These are phyloP conservation scores for Gymnocypris eckloni DNA, from an alignment of 2,797 vertebrate genomes.

Conservation along the genomic window DNA sequence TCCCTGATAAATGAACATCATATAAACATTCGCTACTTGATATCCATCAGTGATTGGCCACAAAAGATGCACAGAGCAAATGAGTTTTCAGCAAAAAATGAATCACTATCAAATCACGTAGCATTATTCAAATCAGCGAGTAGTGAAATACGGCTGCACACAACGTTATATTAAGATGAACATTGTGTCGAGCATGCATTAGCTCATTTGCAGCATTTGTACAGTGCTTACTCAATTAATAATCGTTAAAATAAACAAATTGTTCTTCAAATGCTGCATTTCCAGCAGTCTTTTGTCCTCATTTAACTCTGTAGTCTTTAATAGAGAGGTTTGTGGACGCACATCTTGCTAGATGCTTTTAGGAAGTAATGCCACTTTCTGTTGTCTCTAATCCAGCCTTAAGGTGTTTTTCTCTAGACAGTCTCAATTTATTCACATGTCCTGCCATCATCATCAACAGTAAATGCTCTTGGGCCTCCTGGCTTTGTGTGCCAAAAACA, in stretches of 20 bases:
- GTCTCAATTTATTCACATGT: constrained; percentile 66
- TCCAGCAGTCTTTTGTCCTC: constrained; percentile 43
- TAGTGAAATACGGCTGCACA: constrained; percentile 47
- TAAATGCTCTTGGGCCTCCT: constrained; percentile 47
- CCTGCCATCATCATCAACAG: constrained; percentile 54
- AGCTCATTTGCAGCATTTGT: constrained; percentile 48
- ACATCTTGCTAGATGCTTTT: constrained; percentile 31
- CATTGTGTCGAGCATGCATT: constrained; percentile 32
- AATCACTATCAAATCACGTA: constrained; percentile 47
- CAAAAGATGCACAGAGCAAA: constrained; percentile 57
- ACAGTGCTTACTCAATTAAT: constrained; percentile 46
- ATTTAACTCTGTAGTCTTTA: constrained; percentile 13
- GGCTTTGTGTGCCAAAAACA: constrained; percentile 56
- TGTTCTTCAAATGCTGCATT: constrained; percentile 45
- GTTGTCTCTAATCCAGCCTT: constrained; percentile 57
- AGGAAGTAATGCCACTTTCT: constrained; percentile 22
- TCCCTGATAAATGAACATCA: constrained; percentile 67
- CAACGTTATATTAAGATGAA: constrained; percentile 59
- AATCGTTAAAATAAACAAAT: constrained; percentile 48
- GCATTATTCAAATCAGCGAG: constrained; percentile 59
- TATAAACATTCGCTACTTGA: constrained; percentile 66
- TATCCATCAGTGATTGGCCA: constrained; percentile 56
- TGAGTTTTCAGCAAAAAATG: constrained; percentile 50
- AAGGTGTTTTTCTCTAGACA: constrained; percentile 62
- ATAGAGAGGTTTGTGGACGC: constrained; percentile 17